These are phyloP conservation scores for Hirtodrosophila alboralis DNA, from an alignment of 2,888 invertebrate species.

Conservation along the genomic window DNA sequence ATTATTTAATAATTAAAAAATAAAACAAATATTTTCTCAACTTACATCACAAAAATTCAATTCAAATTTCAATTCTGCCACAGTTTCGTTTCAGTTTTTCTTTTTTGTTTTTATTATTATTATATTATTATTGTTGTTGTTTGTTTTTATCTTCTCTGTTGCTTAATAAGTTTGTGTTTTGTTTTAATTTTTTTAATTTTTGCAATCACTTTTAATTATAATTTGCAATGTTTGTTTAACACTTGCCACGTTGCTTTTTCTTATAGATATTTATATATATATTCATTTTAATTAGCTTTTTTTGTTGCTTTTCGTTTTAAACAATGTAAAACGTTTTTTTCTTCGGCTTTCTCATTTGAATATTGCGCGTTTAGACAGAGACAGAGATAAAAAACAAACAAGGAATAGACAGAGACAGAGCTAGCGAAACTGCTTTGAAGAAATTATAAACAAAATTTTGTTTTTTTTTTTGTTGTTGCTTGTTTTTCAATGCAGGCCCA, in stretches of 20 bases:
- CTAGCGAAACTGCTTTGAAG: slow-evolving; percentile 10
- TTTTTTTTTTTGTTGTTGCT: no score
- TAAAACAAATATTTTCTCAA: slow-evolving; percentile 25
- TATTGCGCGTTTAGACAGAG: slow-evolving; percentile 22
- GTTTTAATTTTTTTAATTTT: slow-evolving; percentile 18
- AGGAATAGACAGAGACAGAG: slow-evolving; percentile 11
- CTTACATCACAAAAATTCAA: slow-evolving; percentile 77
- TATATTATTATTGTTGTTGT: slow-evolving; percentile 26
- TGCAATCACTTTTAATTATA: slow-evolving; percentile 32
- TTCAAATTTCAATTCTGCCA: slow-evolving; percentile 66
- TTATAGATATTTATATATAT: slow-evolving; percentile 25
- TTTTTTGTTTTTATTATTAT: slow-evolving; percentile 12
- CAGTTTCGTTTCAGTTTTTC: slow-evolving; percentile 57
- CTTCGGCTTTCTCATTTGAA: slow-evolving; percentile 76
- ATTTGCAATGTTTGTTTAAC: slow-evolving; percentile 40
- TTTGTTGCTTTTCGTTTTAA: slow-evolving; percentile 39
- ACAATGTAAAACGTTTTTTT: slow-evolving; percentile 64
- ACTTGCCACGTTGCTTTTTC: slow-evolving; percentile 40
- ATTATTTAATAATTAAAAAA: slow-evolving; percentile 12
- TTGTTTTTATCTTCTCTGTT: slow-evolving; percentile 22
- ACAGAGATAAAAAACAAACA: background rate
- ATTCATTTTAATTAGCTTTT: slow-evolving; percentile 32
- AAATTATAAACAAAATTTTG: no score
- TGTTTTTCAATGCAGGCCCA: slow-evolving; percentile 36
- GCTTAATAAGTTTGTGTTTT: slow-evolving; percentile 15